Evolutionary conservation across 2,113 vertebrate species (phyloP).

Genomic region (Bolborhynchus lineola): DNA sequence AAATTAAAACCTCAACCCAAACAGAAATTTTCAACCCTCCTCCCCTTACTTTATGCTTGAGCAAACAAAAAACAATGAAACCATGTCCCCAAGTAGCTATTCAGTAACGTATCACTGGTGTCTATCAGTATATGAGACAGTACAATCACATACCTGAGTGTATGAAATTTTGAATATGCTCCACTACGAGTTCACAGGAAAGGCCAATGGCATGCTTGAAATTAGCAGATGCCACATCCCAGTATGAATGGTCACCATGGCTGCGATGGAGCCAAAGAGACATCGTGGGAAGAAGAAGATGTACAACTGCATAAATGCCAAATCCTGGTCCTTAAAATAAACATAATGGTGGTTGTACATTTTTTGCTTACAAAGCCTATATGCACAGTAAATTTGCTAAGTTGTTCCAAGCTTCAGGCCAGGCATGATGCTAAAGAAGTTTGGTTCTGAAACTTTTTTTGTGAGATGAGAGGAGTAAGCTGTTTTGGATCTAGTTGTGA

Average conservation of each 20-base stretch:
- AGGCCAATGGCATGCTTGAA: conserved; percentile 98
- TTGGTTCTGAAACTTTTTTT: background rate
- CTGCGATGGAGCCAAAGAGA: conserved; percentile 94
- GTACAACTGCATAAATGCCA: conserved; percentile 92
- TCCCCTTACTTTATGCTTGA: background rate
- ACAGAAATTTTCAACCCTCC: background rate
- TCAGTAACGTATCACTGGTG: background rate
- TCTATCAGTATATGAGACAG: background rate
- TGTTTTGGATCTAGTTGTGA: background rate
- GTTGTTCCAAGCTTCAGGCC: background rate
- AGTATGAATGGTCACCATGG: conserved; percentile 92
- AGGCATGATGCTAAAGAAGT: background rate
- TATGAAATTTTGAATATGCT: conserved; percentile 93
- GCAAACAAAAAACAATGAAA: background rate
- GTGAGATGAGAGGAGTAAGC: background rate
- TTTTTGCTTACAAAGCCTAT: background rate
- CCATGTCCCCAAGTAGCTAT: background rate
- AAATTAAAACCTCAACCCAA: background rate
- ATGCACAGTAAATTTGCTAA: background rate
- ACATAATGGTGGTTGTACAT: conserved; percentile 1
- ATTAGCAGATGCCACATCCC: conserved; percentile 93
- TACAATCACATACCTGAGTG: conserved; percentile 80
- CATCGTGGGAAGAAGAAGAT: conserved; percentile 96
- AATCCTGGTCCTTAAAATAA: conserved; percentile 90
- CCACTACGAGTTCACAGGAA: conserved; percentile 95